Evolutionary conservation across 2,888 invertebrate genomes (phyloP).

Genomic region (Salpingus planirostris): DNA sequence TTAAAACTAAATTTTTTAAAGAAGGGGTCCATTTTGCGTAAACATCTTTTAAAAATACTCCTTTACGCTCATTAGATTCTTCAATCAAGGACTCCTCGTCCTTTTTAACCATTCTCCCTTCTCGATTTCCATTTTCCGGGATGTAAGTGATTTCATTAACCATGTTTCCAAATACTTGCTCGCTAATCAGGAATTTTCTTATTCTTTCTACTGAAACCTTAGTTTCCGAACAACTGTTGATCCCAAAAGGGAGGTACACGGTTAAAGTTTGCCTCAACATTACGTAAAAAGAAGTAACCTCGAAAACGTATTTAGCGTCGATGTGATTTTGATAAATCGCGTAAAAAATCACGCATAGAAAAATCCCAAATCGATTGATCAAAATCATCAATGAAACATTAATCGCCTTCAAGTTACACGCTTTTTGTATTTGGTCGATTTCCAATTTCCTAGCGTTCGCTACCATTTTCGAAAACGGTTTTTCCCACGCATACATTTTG

Average conservation of each 20-base stretch:
- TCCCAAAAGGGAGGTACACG: slow-evolving; percentile 53
- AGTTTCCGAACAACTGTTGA: slow-evolving; percentile 62
- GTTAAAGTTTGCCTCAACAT: slow-evolving; percentile 57
- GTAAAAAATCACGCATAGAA: slow-evolving; percentile 67
- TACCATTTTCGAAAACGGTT: slow-evolving; percentile 45
- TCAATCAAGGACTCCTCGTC: slow-evolving; percentile 47
- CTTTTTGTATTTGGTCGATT: slow-evolving; percentile 52
- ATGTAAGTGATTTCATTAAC: background rate
- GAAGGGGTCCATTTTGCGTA: slow-evolving; percentile 3
- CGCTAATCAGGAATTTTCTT: slow-evolving; percentile 47
- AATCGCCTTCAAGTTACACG: slow-evolving; percentile 56
- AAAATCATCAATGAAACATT: slow-evolving; percentile 60
- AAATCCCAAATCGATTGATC: slow-evolving; percentile 75
- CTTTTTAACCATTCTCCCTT: slow-evolving; percentile 39
- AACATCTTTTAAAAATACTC: slow-evolving; percentile 47
- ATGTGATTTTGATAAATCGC: slow-evolving; percentile 53
- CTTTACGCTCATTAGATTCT: slow-evolving; percentile 43
- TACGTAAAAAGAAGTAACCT: slow-evolving; percentile 66
- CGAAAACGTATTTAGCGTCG: slow-evolving; percentile 58
- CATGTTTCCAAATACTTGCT: slow-evolving; percentile 17
- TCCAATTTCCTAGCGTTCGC: slow-evolving; percentile 44
- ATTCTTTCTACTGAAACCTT: slow-evolving; percentile 34
- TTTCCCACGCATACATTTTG: slow-evolving; percentile 69
- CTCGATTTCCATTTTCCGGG: background rate
- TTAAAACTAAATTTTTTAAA: background rate